These are phyloP conservation scores for Oscheius myriophilus DNA, from an alignment of 2,888 invertebrate species.

Conservation along the genomic window DNA sequence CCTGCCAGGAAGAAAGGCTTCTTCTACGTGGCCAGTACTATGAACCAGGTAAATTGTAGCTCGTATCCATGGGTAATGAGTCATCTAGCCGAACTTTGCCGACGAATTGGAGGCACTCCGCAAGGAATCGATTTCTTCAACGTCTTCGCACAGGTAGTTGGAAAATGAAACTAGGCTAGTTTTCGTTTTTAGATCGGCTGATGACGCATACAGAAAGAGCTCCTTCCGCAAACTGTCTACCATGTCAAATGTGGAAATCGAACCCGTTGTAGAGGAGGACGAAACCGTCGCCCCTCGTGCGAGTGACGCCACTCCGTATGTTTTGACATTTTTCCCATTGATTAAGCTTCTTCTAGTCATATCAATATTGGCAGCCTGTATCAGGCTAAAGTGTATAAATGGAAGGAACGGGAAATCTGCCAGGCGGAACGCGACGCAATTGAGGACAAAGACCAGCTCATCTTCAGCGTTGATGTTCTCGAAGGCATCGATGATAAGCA, in stretches of 20 bases:
- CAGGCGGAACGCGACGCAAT: slow-evolving; percentile 57
- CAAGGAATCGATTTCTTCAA: slow-evolving; percentile 60
- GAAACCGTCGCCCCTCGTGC: slow-evolving; percentile 19
- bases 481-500: slow-evolving; percentile 58
- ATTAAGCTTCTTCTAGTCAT: slow-evolving; percentile 42
- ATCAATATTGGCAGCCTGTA: slow-evolving; percentile 53
- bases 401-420: slow-evolving; percentile 63
- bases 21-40: slow-evolving; percentile 41
- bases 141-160: slow-evolving; percentile 13
- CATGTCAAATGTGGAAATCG: slow-evolving; percentile 39
- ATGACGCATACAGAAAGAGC: slow-evolving; percentile 20
- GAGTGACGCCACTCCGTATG: slow-evolving; percentile 54
- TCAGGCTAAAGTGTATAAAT: slow-evolving; percentile 68
- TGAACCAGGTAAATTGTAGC: too few relatives aligned
- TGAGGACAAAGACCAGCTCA: slow-evolving; percentile 61
- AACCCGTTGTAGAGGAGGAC: slow-evolving; percentile 44
- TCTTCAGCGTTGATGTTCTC: slow-evolving; percentile 59
- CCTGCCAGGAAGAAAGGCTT: slow-evolving; percentile 57
- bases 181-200: slow-evolving; percentile 17
- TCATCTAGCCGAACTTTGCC: slow-evolving; percentile 41
- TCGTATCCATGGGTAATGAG: too few relatives aligned
- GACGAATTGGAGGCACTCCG: slow-evolving; percentile 64
- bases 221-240: slow-evolving; percentile 29
- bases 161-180: not conserved
- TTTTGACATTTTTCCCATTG: not conserved